Percentiles rank a stretch among this genome's conserved stretches.
Conservation (phyloP, 2,113 vertebrate genomes). For the Centropus unirufus region DNA sequence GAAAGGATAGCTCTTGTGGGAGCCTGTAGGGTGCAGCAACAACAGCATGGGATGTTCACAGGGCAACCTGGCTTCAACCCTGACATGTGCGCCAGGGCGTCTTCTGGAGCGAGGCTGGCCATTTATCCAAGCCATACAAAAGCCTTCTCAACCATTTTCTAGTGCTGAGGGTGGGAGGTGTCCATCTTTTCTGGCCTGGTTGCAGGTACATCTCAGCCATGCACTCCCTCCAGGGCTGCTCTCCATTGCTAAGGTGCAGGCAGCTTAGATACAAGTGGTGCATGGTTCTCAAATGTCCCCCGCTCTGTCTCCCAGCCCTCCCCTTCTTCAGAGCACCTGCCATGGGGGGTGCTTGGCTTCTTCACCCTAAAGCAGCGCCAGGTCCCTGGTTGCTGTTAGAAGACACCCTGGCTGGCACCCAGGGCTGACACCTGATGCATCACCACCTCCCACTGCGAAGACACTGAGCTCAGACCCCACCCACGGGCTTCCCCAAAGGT, state of each 20-base stretch:
- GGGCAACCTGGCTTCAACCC: not conserved
- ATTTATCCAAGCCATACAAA: not conserved
- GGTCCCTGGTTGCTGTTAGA: constrained; percentile 8
- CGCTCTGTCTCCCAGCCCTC: not conserved
- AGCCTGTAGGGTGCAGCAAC: fast-evolving
- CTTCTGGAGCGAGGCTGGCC: not conserved
- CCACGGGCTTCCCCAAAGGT: constrained; percentile 21
- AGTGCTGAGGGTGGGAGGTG: not conserved
- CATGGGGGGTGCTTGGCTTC: not conserved
- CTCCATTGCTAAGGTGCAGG: not conserved
- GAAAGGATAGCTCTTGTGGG: not conserved
- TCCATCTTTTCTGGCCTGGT: not conserved
- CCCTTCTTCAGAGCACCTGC: not conserved
- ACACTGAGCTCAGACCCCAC: not conserved
- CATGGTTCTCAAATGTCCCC: not conserved
- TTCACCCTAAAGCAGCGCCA: not conserved
- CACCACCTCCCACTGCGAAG: not conserved
- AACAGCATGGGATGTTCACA: not conserved
- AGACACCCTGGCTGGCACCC: constrained; percentile 66
- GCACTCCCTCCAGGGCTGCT: not conserved
- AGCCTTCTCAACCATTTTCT: fast-evolving
- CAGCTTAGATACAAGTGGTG: not conserved
- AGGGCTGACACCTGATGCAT: constrained; percentile 33
- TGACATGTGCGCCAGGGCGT: fast-evolving
- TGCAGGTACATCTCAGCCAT: not conserved